phyloP scores from a whole-genome alignment of 37 sponge, comb jelly and placozoan species.

The Lycopodina hypogea region DNA sequence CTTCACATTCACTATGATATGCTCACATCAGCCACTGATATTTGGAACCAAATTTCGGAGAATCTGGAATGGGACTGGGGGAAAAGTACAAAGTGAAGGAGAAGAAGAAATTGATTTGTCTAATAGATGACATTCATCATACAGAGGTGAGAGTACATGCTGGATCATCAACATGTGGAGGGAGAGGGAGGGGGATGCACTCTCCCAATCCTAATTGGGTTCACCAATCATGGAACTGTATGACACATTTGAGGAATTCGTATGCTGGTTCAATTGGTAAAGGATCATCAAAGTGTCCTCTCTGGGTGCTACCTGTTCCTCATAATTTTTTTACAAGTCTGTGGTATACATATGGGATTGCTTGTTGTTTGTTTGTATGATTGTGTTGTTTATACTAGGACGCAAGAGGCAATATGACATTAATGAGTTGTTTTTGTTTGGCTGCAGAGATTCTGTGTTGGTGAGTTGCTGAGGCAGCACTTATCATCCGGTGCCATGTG shows the following conservation, averaged over 20 bases:
- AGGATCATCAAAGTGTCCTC: too few relatives aligned
- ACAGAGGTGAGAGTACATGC: slow-evolving; percentile 15
- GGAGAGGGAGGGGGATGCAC: neutral
- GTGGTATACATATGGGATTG: too few relatives aligned
- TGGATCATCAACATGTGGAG: neutral
- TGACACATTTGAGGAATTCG: too few relatives aligned
- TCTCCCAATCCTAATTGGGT: too few relatives aligned
- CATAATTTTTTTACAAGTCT: too few relatives aligned
- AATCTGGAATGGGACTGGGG: slow-evolving; percentile 78
- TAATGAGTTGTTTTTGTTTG: too few relatives aligned
- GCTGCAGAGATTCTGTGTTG: slow-evolving; percentile 10
- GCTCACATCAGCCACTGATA: neutral
- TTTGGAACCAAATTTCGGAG: slow-evolving; percentile 46
- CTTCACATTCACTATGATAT: slow-evolving; percentile 35
- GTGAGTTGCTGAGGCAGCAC: slow-evolving; percentile 55
- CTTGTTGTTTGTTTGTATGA: too few relatives aligned
- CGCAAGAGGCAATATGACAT: too few relatives aligned
- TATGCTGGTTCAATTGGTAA: too few relatives aligned
- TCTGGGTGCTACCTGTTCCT: too few relatives aligned
- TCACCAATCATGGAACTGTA: too few relatives aligned
- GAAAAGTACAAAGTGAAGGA: slow-evolving; percentile 56
- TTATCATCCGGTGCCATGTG: slow-evolving; percentile 42
- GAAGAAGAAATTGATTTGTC: slow-evolving; percentile 50
- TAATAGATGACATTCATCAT: slow-evolving; percentile 73
- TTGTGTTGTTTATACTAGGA: too few relatives aligned